Evolutionary conservation across 1,140 invertebrate species (phyloP), one percentile per base, ranked within the genome.

Genomic region (Lepidotrigona ventralis): DNA sequence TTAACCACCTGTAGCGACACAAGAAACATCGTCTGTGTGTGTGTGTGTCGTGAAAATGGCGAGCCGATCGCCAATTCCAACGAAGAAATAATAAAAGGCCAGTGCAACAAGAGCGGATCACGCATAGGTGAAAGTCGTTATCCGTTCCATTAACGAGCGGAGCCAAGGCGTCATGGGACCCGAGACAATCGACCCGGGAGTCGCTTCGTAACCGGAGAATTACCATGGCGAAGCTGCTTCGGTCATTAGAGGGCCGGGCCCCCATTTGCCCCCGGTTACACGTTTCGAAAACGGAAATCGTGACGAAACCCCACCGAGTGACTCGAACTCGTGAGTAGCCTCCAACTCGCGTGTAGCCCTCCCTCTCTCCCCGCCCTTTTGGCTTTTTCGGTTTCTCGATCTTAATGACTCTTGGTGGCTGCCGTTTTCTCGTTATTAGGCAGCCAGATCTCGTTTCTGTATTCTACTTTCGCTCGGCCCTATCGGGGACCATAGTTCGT

Each of bases 51-150:
- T 39, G 26, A 23, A 73, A 80, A 63, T 6, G 23, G 26, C 39
- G 39, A 39, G 33, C 21, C 29, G 69, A 73, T 21, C n/a, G 46
- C 39, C 39, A 46, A 46, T 15, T 21, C 56, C 60, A 80, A 66
- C 9, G 63, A 56, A 26, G 23, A 54, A 26, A 2, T 51, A 46
- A 21, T 66, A 69, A 54, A 68, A 70, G 77, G 23, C 71, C 54
- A 54, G 23, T 33, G 78, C 78, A 81, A 33, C 60, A 33, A 23
- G 70, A 9, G 29, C 14, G 56, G 39, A 26, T 21, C 81, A 60
- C 72, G 81, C 64, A 83, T 78, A 78, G 81, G 81, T 83, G 81
- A 83, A 83, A 83, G 81, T 83, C 74, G 81, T 83, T 83, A 71
- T 71, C 81, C 58, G 81, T 83, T 83, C 70, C 74, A 56, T 83